These are phyloP conservation scores for Mohoua ochrocephala DNA, from an alignment of 2,113 vertebrate species.

Conservation along the genomic window DNA sequence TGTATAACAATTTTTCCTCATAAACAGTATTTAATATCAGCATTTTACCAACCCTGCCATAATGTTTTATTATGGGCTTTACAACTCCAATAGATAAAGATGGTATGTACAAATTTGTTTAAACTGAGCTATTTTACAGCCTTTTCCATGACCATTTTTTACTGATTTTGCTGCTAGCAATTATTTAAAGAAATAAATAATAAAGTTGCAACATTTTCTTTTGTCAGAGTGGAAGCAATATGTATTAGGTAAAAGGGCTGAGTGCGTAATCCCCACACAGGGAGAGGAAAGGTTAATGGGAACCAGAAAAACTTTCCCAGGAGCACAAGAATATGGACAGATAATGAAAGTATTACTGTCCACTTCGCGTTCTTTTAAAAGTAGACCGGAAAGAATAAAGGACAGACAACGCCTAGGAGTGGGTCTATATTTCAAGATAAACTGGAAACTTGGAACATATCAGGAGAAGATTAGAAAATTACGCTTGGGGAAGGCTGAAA, in stretches of 20 bases:
- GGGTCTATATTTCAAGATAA: not conserved
- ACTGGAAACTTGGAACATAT: not conserved
- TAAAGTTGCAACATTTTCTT: not conserved
- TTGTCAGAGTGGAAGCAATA: not conserved
- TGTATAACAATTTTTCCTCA: not conserved
- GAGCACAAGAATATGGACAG: not conserved
- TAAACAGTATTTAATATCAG: not conserved
- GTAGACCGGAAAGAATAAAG: not conserved
- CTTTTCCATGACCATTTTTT: not conserved
- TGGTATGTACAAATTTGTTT: not conserved
- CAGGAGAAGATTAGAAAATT: not conserved
- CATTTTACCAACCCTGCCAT: not conserved
- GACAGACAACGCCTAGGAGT: not conserved
- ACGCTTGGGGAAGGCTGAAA: not conserved
- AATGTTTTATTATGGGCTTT: not conserved
- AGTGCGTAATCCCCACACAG: not conserved
- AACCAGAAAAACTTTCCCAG: not conserved
- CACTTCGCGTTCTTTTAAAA: not conserved
- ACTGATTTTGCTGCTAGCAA: not conserved
- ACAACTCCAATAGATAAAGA: not conserved
- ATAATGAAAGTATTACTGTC: not conserved
- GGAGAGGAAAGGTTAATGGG: not conserved
- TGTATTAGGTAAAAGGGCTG: not conserved
- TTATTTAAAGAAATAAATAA: not conserved
- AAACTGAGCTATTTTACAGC: not conserved